Evolutionary conservation across 2,888 invertebrate genomes (phyloP).

Genomic region (Capitulum mitella): DNA sequence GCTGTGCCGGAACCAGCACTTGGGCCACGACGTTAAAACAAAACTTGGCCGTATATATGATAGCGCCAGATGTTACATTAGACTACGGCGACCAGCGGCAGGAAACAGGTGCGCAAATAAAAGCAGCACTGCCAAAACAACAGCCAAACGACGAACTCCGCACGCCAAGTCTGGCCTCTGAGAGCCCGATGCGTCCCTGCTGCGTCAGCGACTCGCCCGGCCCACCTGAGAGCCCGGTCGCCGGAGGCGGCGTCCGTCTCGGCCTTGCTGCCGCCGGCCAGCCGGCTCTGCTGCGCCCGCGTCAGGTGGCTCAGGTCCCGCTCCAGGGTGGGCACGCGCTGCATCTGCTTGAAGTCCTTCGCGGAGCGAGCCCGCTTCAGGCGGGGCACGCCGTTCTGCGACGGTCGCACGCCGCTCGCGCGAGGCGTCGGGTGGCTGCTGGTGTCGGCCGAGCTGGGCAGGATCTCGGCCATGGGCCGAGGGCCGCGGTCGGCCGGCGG

Average conservation of each 20-base stretch:
- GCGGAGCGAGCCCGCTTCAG: background rate
- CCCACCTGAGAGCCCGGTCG: background rate
- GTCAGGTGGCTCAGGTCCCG: background rate
- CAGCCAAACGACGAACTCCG: too few relatives aligned
- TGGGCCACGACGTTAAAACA: too few relatives aligned
- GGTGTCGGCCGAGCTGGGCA: constrained; percentile 8
- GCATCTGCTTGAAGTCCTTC: constrained; percentile 17
- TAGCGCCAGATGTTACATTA: too few relatives aligned
- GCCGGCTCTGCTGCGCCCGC: background rate
- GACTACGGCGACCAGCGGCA: too few relatives aligned
- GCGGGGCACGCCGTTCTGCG: background rate
- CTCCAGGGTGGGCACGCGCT: background rate
- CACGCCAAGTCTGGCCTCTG: too few relatives aligned
- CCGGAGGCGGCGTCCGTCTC: background rate
- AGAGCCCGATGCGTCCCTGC: too few relatives aligned
- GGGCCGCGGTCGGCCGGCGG: background rate
- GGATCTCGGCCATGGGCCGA: background rate
- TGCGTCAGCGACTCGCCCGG: too few relatives aligned
- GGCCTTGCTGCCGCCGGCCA: constrained; percentile 5
- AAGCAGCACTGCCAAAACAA: too few relatives aligned
- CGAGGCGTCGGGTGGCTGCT: constrained; percentile 18
- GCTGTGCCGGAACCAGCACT: too few relatives aligned
- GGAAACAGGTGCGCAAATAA: too few relatives aligned
- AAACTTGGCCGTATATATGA: too few relatives aligned
- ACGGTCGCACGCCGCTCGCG: background rate